Base-by-base conservation (phyloP, 2,888 invertebrate genomes). In the Herminia tarsipennalis region DNA sequence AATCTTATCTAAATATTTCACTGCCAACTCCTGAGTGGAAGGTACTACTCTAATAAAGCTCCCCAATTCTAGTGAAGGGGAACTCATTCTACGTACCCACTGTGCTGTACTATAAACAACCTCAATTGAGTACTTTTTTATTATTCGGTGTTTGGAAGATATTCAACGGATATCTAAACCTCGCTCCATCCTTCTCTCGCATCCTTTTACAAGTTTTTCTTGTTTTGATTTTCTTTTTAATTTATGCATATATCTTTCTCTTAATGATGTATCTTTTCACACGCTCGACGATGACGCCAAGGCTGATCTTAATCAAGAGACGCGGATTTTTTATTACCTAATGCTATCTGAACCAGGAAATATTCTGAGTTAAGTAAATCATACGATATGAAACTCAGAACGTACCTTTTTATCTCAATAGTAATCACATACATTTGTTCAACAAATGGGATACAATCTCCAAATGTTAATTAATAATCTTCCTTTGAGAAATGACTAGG, bases 251-350 rank as follows among this genome's bases (percentile, higher is more conserved):
- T 63, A 64, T 62, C 57, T 73, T 77, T 69, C 53, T 57, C 73
- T 75, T 79, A 76, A 81, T 83, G 82, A 76, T 72, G 70, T 74
- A 51, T 71, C 49, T 65, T 76, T 85, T 87, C 86, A 82, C 83
- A 88, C 84, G 83, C 74, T 81, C 74, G 33, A 35, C 60, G 63
- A 66, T 68, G 58, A 59, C 51, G 34, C 35, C 58, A 64, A 58
- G 54, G 55, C 62, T 61, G 68, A 81, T 77, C 73, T 76, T 82
- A 81, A 86, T 87, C 76, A 76, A 76, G 70, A 37, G 42, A 61
- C 58, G 70, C 64, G 56, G 66, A 72, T 74, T 78, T 83, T 82
- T 83, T 83, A 75, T 66, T 62, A 47, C 62, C 60, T n/a, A 4
- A 18, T 18, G 42, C 69, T 68, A 63, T 66, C 71, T 76, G 74